Conservation (phyloP, 2,888 invertebrate species). For the Nasonia oneida region DNA sequence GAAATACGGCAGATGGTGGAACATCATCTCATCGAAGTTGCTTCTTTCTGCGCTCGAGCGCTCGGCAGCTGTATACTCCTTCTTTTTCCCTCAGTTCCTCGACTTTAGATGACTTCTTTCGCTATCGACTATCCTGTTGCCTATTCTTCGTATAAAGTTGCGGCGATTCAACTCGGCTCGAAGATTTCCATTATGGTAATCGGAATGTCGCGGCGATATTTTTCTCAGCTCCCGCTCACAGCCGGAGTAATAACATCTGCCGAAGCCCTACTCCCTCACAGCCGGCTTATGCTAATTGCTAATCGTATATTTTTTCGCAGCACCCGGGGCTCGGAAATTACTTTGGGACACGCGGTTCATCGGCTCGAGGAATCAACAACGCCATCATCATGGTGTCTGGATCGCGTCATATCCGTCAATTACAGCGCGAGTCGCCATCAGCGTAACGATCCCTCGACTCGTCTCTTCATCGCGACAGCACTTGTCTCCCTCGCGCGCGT, state of each 20-base stretch:
- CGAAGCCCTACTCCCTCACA: not conserved
- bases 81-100: conserved; percentile 19
- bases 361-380: no score
- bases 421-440: not conserved
- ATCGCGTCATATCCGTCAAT: not conserved
- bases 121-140: conserved; percentile 14
- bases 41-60: not conserved
- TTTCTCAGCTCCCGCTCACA: not conserved
- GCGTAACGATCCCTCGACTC: not conserved
- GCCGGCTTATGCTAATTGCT: not conserved
- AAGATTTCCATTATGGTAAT: conserved; percentile 15
- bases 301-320: not conserved
- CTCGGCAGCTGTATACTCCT: not conserved
- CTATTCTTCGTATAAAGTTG: conserved; percentile 7
- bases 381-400: no score
- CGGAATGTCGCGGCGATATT: not conserved
- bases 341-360: not conserved
- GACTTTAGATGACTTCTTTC: conserved; percentile 27
- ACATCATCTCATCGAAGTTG: conserved; percentile 42
- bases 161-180: conserved; percentile 3
- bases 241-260: not conserved
- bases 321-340: not conserved
- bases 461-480: not conserved
- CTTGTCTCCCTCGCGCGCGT: not conserved
- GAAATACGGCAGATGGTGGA: conserved; percentile 20